A percentile compares a stretch with the other conserved stretches of the same genome.
phyloP scores from a whole-genome alignment of 2,113 vertebrate genomes.

The Grammomys surdaster region DNA sequence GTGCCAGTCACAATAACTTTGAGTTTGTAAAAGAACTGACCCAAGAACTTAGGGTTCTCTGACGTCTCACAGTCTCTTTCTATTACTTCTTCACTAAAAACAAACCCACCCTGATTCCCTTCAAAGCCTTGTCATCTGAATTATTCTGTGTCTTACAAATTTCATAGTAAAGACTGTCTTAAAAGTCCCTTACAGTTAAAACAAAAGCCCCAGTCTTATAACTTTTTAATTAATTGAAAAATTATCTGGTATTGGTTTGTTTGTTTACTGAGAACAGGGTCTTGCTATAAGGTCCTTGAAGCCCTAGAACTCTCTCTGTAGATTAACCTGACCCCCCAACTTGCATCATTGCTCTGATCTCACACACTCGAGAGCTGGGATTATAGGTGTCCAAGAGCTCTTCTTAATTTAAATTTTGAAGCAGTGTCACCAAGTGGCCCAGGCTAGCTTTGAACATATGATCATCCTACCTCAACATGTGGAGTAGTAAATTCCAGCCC shows the following conservation, averaged over 20 bases:
- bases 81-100: neutral
- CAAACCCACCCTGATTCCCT: neutral
- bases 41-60: neutral
- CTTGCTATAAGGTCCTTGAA: neutral
- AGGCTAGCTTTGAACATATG: neutral
- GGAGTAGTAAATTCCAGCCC: neutral
- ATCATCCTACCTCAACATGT: neutral
- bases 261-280: neutral
- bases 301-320: neutral
- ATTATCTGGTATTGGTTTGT: neutral
- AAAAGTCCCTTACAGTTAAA: neutral
- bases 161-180: neutral
- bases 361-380: neutral
- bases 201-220: neutral
- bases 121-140: neutral
- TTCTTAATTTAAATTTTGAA: neutral
- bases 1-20: neutral
- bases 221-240: neutral
- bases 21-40: neutral
- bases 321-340: no score
- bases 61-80: neutral
- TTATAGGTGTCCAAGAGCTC: neutral
- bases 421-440: neutral
- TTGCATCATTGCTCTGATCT: no score
- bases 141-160: neutral